Evolutionary conservation across 1,140 invertebrate genomes (phyloP).

Genomic region (Drosophila kohkoa): DNA sequence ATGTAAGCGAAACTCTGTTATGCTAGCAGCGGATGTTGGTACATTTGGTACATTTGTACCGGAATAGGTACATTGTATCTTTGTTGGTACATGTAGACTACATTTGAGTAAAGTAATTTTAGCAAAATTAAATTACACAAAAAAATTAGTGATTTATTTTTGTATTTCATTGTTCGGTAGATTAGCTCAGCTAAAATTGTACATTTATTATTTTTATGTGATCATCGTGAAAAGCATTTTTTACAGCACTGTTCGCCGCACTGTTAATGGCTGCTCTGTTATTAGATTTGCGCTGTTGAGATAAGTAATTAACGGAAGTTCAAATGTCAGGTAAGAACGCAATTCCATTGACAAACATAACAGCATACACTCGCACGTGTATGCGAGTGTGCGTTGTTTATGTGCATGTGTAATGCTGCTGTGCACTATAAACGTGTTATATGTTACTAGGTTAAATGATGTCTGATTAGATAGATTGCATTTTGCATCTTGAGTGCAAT

Average conservation of each 20-base stretch:
- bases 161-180: too few relatives aligned
- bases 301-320: slow-evolving; percentile 50
- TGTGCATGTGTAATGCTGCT: background rate
- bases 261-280: slow-evolving; percentile 27
- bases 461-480: slow-evolving; percentile 22
- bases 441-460: slow-evolving; percentile 11
- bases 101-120: too few relatives aligned
- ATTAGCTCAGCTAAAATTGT: too few relatives aligned
- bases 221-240: too few relatives aligned
- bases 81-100: too few relatives aligned
- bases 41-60: too few relatives aligned
- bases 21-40: slow-evolving; percentile 1
- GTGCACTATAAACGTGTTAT: slow-evolving; percentile 8
- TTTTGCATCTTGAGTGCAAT: slow-evolving; percentile 55
- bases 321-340: slow-evolving; percentile 54
- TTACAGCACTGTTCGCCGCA: slow-evolving; percentile 27
- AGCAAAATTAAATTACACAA: too few relatives aligned
- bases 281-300: background rate
- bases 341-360: slow-evolving; percentile 37
- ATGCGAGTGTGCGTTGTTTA: background rate
- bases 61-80: too few relatives aligned
- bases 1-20: background rate
- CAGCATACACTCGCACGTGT: background rate
- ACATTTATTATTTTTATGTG: too few relatives aligned
- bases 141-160: too few relatives aligned